A percentile compares a stretch with the other conserved stretches of the same genome.
Evolutionary conservation across 2,888 invertebrate genomes (phyloP).

Genomic region (Timandra comae): DNA sequence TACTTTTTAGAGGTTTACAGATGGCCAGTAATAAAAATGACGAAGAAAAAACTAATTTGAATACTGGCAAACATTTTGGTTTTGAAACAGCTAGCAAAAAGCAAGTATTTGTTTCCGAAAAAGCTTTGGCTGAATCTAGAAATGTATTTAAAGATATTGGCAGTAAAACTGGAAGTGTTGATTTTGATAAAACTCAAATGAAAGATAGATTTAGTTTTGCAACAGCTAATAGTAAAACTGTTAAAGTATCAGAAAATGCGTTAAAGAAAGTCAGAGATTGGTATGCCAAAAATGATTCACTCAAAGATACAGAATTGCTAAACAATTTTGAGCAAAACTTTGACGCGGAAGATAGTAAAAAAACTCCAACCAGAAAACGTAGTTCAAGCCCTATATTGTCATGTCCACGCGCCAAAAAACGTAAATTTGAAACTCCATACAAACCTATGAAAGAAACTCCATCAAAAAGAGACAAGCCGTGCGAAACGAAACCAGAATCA

Average conservation of each 20-base stretch:
- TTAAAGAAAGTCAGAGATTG: slow-evolving; percentile 25
- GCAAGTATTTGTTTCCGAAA: slow-evolving; percentile 36
- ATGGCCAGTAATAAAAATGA: slow-evolving; percentile 6
- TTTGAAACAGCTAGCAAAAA: slow-evolving; percentile 59
- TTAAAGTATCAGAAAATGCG: slow-evolving; percentile 21
- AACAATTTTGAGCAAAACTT: slow-evolving; percentile 54
- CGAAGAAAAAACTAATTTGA: not conserved
- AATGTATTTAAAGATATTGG: slow-evolving; percentile 34
- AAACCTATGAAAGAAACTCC: slow-evolving; percentile 18
- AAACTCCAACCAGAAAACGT: slow-evolving; percentile 39
- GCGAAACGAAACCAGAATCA: slow-evolving; percentile 3
- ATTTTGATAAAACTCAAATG: too few species aligned
- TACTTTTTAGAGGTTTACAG: slow-evolving; percentile 4
- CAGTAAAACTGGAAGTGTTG: too few species aligned
- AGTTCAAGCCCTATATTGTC: slow-evolving; percentile 59
- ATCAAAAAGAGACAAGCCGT: slow-evolving; percentile 3
- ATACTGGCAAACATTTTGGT: slow-evolving; percentile 16
- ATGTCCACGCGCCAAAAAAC: slow-evolving; percentile 54
- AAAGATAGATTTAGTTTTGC: slow-evolving; percentile 6
- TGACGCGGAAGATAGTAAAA: slow-evolving; percentile 52
- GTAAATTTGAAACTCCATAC: slow-evolving; percentile 53
- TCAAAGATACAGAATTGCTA: slow-evolving; percentile 52
- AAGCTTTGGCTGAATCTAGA: slow-evolving; percentile 34
- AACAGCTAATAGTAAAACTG: slow-evolving; percentile 23
- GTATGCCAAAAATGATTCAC: slow-evolving; percentile 18